These are phyloP conservation scores for Conops quadrifasciatus DNA, from an alignment of 2,888 invertebrate genomes.

Conservation along the genomic window DNA sequence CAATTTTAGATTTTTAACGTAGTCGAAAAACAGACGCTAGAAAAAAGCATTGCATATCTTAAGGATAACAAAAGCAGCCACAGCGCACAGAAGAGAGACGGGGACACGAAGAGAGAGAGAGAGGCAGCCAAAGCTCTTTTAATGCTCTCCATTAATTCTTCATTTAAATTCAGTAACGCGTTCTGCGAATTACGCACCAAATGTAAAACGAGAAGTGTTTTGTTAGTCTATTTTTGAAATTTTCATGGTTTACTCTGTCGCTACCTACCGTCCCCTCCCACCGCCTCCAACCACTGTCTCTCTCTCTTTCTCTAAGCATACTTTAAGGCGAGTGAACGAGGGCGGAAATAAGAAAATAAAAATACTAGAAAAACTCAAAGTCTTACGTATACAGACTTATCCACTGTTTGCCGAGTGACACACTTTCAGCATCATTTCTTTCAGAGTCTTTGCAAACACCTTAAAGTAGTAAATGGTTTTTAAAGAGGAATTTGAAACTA, in stretches of 20 bases:
- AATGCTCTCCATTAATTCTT: conserved; percentile 64
- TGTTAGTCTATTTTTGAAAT: no score
- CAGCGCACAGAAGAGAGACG: background rate
- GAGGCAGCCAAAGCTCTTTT: background rate
- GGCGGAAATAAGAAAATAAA: background rate
- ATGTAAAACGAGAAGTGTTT: no score
- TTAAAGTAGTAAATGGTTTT: conserved; percentile 26
- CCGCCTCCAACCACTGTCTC: no score
- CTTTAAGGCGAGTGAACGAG: conserved; percentile 42
- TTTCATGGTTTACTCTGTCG: no score
- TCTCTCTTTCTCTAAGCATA: conserved; percentile 44
- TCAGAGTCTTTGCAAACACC: background rate
- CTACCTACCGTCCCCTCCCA: no score
- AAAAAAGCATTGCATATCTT: conserved; percentile 9
- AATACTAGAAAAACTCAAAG: background rate
- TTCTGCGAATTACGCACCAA: conserved; percentile 58
- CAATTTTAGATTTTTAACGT: conserved; percentile 16
- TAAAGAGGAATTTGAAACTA: background rate
- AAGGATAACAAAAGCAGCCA: background rate
- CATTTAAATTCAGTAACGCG: conserved; percentile 66
- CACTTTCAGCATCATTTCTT: background rate
- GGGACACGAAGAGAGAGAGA: background rate
- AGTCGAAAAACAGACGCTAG: background rate
- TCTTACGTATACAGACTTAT: no score
- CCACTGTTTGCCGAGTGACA: background rate